Conservation (phyloP, 2,797 vertebrate species). For the Gymnocypris eckloni region DNA sequence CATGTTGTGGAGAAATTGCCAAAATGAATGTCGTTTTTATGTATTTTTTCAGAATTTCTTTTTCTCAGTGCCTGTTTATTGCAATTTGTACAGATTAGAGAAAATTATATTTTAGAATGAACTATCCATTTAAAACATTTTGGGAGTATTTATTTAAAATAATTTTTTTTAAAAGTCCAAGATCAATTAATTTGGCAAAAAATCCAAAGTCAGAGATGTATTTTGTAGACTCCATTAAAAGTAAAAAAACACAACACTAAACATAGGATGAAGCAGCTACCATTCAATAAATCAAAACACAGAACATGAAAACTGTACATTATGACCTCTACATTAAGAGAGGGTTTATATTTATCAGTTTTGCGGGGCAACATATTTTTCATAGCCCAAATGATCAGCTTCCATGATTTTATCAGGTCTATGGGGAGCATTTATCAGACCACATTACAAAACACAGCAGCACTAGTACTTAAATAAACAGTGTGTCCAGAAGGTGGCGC, state of each 20-base stretch:
- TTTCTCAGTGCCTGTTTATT: background rate
- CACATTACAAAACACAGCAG: constrained; percentile 10
- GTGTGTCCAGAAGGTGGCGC: constrained; percentile 80
- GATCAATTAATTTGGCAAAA: background rate
- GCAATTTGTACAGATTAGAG: background rate
- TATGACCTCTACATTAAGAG: background rate
- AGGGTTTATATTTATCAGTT: background rate
- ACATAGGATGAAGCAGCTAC: background rate
- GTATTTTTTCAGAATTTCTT: too few relatives aligned
- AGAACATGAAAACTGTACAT: background rate
- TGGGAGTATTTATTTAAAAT: background rate
- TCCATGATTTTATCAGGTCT: background rate
- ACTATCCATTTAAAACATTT: background rate
- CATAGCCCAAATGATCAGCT: background rate
- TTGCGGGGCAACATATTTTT: background rate
- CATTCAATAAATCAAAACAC: background rate
- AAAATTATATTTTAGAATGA: background rate
- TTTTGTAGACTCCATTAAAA: background rate
- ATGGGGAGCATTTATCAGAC: background rate
- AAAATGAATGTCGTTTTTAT: too few relatives aligned
- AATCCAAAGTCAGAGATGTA: background rate
- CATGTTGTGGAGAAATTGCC: background rate
- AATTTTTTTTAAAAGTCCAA: background rate
- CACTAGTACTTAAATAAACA: background rate
- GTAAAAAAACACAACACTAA: background rate